These are phyloP conservation scores for Bergia sp. DNA, from an alignment of 92 coral and sea anemone genomes.

Conservation along the genomic window DNA sequence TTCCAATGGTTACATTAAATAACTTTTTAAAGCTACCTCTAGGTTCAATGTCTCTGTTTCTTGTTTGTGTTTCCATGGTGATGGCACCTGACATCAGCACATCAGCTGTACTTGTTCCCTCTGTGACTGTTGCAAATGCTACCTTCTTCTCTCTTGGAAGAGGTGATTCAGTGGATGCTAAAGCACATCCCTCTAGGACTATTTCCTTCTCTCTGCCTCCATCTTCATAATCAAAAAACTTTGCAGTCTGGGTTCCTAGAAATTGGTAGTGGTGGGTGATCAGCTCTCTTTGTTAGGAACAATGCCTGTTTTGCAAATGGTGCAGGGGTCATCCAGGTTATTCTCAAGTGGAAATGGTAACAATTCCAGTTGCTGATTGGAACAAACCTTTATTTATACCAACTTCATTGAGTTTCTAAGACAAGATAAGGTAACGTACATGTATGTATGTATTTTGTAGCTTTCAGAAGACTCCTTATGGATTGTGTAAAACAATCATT, in stretches of 20 bases:
- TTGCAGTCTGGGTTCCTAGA: constrained; percentile 80
- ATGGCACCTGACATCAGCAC: constrained; percentile 59
- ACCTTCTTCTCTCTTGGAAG: constrained; percentile 55
- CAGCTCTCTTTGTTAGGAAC: neutral
- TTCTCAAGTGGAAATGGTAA: neutral
- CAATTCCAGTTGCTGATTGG: neutral
- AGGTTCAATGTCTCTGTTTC: constrained; percentile 87
- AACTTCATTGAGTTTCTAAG: too few species aligned
- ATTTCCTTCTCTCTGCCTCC: constrained; percentile 61
- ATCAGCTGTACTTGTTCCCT: constrained; percentile 74
- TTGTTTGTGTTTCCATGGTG: constrained; percentile 82
- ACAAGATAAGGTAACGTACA: too few species aligned
- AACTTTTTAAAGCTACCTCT: constrained; percentile 56
- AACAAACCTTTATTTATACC: neutral
- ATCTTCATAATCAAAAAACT: constrained; percentile 58
- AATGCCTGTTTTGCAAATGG: neutral
- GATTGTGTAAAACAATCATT: too few species aligned
- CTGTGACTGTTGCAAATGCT: constrained; percentile 71
- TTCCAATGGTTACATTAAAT: neutral
- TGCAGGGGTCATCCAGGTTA: neutral
- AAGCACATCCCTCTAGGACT: constrained; percentile 43
- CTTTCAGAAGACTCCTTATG: too few species aligned
- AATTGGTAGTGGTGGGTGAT: neutral
- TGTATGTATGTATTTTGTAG: too few species aligned
- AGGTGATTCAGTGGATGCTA: constrained; percentile 39